These are phyloP conservation scores for Scortum barcoo DNA, from an alignment of 2,113 vertebrate species.

Conservation along the genomic window DNA sequence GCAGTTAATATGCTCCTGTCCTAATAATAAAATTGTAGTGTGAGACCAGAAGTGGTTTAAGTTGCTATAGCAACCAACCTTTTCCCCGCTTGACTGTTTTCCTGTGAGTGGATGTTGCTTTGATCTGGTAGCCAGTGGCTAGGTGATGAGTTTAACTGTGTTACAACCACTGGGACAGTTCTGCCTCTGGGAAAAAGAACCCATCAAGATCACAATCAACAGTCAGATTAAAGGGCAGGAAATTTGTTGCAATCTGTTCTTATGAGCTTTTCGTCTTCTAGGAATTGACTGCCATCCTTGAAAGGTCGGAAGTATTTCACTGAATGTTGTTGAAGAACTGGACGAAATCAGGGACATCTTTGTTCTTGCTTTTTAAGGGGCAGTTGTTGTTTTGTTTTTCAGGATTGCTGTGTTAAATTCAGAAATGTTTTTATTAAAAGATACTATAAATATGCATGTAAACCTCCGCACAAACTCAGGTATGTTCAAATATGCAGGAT, in stretches of 20 bases:
- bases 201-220: constrained; percentile 54
- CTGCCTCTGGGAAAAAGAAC: constrained; percentile 26
- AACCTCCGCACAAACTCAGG: constrained; percentile 52
- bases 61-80: constrained; percentile 74
- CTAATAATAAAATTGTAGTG: constrained; percentile 57
- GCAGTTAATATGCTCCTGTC: constrained; percentile 52
- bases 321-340: not conserved
- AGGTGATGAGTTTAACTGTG: constrained; percentile 72
- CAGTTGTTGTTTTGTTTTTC: not conserved
- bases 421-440: constrained; percentile 32
- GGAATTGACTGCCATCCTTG: constrained; percentile 9
- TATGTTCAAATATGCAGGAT: constrained; percentile 71
- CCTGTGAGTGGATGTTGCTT: constrained; percentile 70
- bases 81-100: constrained; percentile 60
- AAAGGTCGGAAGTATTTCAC: constrained; percentile 1
- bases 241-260: constrained; percentile 7
- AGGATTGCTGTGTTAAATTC: constrained; percentile 20
- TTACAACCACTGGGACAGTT: constrained; percentile 62
- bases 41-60: constrained; percentile 37
- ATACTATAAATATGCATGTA: constrained; percentile 47
- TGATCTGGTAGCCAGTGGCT: constrained; percentile 74
- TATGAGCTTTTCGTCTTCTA: constrained; percentile 7
- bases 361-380: not conserved
- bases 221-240: constrained; percentile 33
- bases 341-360: not conserved